These are phyloP conservation scores for Carettochelys insculpta DNA, from an alignment of 2,113 vertebrate genomes.

Conservation along the genomic window DNA sequence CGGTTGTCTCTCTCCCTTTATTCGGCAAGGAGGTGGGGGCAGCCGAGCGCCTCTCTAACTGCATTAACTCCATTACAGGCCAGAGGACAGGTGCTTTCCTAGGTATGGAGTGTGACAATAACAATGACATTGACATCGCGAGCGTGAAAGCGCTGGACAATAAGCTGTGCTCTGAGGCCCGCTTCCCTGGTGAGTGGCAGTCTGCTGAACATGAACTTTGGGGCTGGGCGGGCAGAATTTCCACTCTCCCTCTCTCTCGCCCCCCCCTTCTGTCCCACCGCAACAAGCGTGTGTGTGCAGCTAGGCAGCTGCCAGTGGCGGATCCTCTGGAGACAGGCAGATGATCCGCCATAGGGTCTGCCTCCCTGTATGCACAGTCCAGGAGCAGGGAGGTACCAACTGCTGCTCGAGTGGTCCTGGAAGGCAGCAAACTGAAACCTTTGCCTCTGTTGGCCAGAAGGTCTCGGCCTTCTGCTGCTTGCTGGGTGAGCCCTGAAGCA, in stretches of 20 bases:
- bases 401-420: not conserved
- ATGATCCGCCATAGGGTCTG: not conserved
- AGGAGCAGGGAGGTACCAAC: not conserved
- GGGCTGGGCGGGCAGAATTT: slow-evolving; percentile 35
- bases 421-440: not conserved
- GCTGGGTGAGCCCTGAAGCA: not conserved
- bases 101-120: slow-evolving; percentile 98
- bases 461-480: not conserved
- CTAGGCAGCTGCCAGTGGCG: not conserved
- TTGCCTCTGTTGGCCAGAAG: not conserved
- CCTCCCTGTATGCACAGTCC: not conserved
- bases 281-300: not conserved
- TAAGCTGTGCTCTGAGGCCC: slow-evolving; percentile 96
- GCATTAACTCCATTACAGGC: slow-evolving; percentile 85
- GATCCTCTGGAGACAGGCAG: not conserved
- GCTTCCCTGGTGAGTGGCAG: slow-evolving; percentile 98
- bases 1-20: not conserved
- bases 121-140: slow-evolving; percentile 96
- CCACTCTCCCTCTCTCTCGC: slow-evolving; percentile 39
- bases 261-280: not conserved
- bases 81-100: slow-evolving; percentile 82
- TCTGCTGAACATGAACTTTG: slow-evolving; percentile 89
- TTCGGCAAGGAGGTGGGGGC: slow-evolving; percentile 21
- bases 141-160: slow-evolving; percentile 97
- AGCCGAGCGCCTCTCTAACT: slow-evolving; percentile 71